Conservation (phyloP, 2,113 vertebrate genomes). For the Chiloscyllium plagiosum region DNA sequence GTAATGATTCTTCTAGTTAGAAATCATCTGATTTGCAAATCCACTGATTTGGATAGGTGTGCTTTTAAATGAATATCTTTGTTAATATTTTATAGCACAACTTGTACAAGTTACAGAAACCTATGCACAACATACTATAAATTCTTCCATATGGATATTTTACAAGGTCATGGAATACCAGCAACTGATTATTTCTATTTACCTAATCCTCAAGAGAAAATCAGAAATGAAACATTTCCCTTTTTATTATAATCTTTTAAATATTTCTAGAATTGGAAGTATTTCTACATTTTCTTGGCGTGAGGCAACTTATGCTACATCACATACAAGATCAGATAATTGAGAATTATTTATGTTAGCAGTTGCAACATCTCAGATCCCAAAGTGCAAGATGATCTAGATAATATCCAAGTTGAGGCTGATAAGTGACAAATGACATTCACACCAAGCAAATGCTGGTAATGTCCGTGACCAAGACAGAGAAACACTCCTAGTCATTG, state of each 20-base stretch:
- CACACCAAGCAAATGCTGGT: too few species aligned
- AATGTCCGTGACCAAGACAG: too few species aligned
- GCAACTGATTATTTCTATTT: not conserved
- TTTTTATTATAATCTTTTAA: not conserved
- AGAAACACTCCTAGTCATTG: too few species aligned
- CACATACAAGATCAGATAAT: not conserved
- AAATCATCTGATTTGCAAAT: not conserved
- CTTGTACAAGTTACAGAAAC: not conserved
- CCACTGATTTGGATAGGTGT: not conserved
- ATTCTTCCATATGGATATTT: not conserved
- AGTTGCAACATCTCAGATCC: too few species aligned
- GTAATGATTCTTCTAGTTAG: not conserved
- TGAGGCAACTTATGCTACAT: too few species aligned
- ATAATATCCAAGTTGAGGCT: too few species aligned
- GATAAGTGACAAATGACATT: too few species aligned
- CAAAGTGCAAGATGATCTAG: too few species aligned
- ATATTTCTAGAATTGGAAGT: not conserved
- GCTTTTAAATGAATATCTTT: not conserved
- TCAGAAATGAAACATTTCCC: not conserved
- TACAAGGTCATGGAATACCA: not conserved
- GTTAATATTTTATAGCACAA: not conserved
- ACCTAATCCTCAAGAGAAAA: not conserved
- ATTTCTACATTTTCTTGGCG: not conserved
- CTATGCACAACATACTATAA: not conserved
- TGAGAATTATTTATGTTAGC: not conserved